Evolutionary conservation across 1,140 invertebrate species (phyloP), one percentile per base, ranked within the genome.

Genomic region (Mizuhopecten yessoensis): DNA sequence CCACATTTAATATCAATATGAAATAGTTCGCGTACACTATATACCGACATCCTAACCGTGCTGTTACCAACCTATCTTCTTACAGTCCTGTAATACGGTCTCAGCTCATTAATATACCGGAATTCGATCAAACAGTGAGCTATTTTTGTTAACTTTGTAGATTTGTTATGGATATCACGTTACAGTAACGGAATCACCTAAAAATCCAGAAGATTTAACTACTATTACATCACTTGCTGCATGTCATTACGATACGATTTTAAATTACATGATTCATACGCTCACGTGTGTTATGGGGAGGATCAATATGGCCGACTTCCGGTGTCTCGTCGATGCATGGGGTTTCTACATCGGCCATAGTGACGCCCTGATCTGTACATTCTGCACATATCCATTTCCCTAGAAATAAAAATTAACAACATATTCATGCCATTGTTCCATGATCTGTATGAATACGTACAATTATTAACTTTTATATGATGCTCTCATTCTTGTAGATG

Each of bases 361-460:
- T n/a, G 17, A 75, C 57, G 57, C 57, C 57, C 57, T 75, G 57
- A 29, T 75, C 57, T 29, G 57, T 75, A 29, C 57, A 75, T 75
- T 75, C 57, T 17, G 57, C n/a, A 75, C 57, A 75, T 75, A 75
- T 75, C 57, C 57, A 75, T 75, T 75, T 75, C 17, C 57, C 57
- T 75, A 75, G 17, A 75, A 75, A 29, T 29, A 75, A 75, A 75
- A 3, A 29, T 17, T n/a, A n/a, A n/a, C n/a, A n/a, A 29, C 23
- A 13, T 75, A 75, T 75, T 13, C 11, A 49, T 49, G 20, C 11
- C 15, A 5, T 2, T 23, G 1, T 39, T 49, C 11, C 20, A 23
- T 49, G 20, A 49, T 23, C 11, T 49, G 45, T 15, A 15, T 20
- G 45, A 17, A 20, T 20, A 39, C 36, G 20, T 49, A n/a, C n/a